A percentile compares a stretch with the other conserved stretches of the same genome.
These are phyloP conservation scores for Pampus argenteus DNA, from an alignment of 2,797 vertebrate species.

Conservation along the genomic window DNA sequence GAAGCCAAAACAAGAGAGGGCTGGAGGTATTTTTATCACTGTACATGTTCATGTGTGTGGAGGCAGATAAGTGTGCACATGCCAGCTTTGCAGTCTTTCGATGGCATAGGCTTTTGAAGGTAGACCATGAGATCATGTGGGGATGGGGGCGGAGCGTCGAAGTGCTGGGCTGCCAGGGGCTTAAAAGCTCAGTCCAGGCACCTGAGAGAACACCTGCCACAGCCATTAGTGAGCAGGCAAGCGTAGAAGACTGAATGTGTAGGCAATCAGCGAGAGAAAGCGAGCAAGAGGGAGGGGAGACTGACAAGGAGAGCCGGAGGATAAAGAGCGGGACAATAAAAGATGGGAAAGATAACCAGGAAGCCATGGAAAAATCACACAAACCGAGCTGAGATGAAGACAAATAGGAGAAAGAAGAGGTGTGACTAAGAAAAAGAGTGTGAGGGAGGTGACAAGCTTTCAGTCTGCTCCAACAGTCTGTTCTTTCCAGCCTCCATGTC, in stretches of 20 bases:
- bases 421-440: constrained; percentile 25
- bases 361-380: constrained; percentile 42
- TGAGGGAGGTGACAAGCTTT: constrained; percentile 42
- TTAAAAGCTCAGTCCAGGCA: constrained; percentile 58
- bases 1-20: constrained; percentile 25
- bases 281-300: constrained; percentile 24
- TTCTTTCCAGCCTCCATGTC: constrained; percentile 20
- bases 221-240: constrained; percentile 75
- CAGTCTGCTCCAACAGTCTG: constrained; percentile 20
- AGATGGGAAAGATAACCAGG: constrained; percentile 49
- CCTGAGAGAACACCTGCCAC: constrained; percentile 77
- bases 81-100: constrained; percentile 27
- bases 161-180: constrained; percentile 69
- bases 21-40: neutral
- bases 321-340: constrained; percentile 47
- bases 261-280: constrained; percentile 57
- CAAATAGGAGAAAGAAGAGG: constrained; percentile 29
- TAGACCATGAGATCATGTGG: neutral
- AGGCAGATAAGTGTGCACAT: neutral
- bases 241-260: constrained; percentile 60
- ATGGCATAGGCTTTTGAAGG: constrained; percentile 24
- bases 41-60: neutral
- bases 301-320: constrained; percentile 22
- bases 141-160: neutral
- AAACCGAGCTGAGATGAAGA: constrained; percentile 33